Evolutionary conservation across 2,113 vertebrate species (phyloP), one percentile per base, ranked within the genome.

Genomic region (Paracyprichromis sp.): DNA sequence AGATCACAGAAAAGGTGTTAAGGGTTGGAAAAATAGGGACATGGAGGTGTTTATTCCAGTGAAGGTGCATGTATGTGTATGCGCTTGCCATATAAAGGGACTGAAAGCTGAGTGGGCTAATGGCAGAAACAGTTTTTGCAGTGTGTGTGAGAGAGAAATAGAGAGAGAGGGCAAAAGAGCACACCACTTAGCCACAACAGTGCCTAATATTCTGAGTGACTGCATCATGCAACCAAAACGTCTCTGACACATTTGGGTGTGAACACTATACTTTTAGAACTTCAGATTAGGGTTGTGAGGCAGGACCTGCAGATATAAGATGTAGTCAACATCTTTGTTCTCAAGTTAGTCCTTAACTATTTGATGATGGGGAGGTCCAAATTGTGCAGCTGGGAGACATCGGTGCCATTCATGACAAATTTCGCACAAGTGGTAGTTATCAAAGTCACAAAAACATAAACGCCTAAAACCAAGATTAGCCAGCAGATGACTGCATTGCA

Each of bases 31-130:
- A 54, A 80, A 78, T 80, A 36, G 52, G 52, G 79, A 87, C 85
- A 89, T 85, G 80, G 45, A 89, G 86, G 71, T 84, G 83, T 91
- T 92, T 88, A 88, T 71, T 54, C 79, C 29, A 12, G 45, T 87
- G 83, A 59, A 71, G 29, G 43, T 91, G 80, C 40, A 7, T 38
- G 63, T 36, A 17, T 29, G 14, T 47, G 52, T 83, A 71, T 87
- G 89, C 54, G 86, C 61, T 73, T 84, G 83, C 86, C 88, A 92
- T 89, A 93, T 54, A 83, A 93, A 89, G 88, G 80, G 82, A 85
- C 54, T 83, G 88, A 81, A 31, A 87, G 80, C 69, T 66, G 79
- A 76, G 29, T 69, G 34, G 71, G 78, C 79, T 89, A 66, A 86
- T 83, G 85, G 78, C 47, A 91, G 69, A 61, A 61, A 43, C 21